Conservation (phyloP, 2,113 vertebrate species). For the Hippocampus zosterae region DNA sequence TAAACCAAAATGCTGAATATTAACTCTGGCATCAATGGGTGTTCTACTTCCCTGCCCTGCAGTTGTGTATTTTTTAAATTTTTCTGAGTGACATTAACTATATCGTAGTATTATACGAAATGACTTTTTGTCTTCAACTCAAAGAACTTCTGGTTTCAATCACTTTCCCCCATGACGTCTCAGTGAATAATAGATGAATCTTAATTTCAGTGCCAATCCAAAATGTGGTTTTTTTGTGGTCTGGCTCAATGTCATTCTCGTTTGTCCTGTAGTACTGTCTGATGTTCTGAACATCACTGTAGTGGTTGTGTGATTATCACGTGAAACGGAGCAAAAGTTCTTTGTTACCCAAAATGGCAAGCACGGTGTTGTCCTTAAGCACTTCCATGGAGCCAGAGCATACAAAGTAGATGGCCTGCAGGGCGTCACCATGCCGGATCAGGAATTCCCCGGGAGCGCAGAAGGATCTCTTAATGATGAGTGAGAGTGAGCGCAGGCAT, state of each 20-base stretch:
- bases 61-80: neutral
- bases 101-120: too few species aligned
- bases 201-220: neutral
- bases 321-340: neutral
- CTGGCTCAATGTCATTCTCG: neutral
- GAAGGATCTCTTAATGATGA: slow-evolving; percentile 76
- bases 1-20: neutral
- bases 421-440: slow-evolving; percentile 74
- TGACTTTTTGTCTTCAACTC: too few species aligned
- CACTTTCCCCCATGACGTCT: too few species aligned
- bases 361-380: slow-evolving; percentile 73
- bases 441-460: slow-evolving; percentile 75
- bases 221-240: neutral
- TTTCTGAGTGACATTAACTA: neutral
- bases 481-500: slow-evolving; percentile 73
- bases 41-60: neutral
- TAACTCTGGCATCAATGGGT: neutral
- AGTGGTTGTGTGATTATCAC: neutral
- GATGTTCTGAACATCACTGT: slow-evolving; percentile 21
- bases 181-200: neutral
- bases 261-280: slow-evolving; percentile 2
- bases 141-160: too few species aligned
- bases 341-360: slow-evolving; percentile 70
- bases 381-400: slow-evolving; percentile 78
- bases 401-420: slow-evolving; percentile 76